Conservation (phyloP, 2,797 vertebrate genomes). For the Trachops cirrhosus region DNA sequence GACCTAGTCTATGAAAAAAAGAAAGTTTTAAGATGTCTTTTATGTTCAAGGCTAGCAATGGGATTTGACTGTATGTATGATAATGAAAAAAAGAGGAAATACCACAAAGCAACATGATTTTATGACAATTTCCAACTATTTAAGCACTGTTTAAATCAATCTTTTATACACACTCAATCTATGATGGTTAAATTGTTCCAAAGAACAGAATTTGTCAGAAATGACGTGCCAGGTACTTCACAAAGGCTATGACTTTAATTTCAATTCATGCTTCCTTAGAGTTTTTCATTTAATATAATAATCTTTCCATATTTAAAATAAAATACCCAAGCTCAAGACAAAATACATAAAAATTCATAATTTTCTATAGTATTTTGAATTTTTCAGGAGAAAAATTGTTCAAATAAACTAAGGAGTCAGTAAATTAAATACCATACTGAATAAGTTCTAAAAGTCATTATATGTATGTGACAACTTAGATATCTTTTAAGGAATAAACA, state of each 20-base stretch:
- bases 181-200: conserved; percentile 57
- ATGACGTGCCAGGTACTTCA: conserved; percentile 56
- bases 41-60: conserved; percentile 73
- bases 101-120: conserved; percentile 67
- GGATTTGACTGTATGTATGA: conserved; percentile 61
- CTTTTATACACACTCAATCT: conserved; percentile 43
- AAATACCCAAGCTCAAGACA: conserved; percentile 33
- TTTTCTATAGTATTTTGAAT: conserved; percentile 31
- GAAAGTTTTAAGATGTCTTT: conserved; percentile 81
- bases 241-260: conserved; percentile 63
- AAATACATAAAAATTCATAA: conserved; percentile 25
- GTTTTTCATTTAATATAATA: conserved; percentile 35
- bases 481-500: conserved; percentile 38
- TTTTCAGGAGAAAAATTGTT: conserved; percentile 63
- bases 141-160: conserved; percentile 64
- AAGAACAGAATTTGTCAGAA: conserved; percentile 65
- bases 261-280: conserved; percentile 54
- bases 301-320: conserved; percentile 19
- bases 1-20: conserved; percentile 31
- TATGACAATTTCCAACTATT: conserved; percentile 68
- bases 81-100: conserved; percentile 56
- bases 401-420: conserved; percentile 47
- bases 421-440: conserved; percentile 48
- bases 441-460: conserved; percentile 51
- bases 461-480: neutral